phyloP scores from a whole-genome alignment of 2,888 invertebrate genomes.

The Hofmannophila pseudospretella region DNA sequence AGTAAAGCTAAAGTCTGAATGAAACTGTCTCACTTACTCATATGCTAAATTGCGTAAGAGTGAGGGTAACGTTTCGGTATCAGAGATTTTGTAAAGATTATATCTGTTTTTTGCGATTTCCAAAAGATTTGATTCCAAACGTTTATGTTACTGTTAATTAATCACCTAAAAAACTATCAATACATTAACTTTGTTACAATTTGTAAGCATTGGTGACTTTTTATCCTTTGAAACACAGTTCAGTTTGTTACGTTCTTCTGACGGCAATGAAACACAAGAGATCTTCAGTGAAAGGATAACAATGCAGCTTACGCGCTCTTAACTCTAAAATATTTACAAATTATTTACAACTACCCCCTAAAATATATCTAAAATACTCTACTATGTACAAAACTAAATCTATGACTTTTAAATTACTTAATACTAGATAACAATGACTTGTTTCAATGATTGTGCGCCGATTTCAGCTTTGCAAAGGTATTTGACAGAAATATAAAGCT shows the following conservation, averaged over 20 bases:
- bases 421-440: conserved; percentile 64
- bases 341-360: conserved; percentile 35
- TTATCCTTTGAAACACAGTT: conserved; percentile 47
- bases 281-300: conserved; percentile 78
- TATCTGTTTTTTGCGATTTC: too few species aligned
- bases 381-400: conserved; percentile 37
- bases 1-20: too few species aligned
- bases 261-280: conserved; percentile 74
- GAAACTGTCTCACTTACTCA: too few species aligned
- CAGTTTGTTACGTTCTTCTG: conserved; percentile 52
- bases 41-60: too few species aligned
- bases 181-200: too few species aligned
- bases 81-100: too few species aligned
- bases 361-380: conserved; percentile 10
- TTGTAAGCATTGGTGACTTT: conserved; percentile 9
- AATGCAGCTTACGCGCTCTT: conserved; percentile 61
- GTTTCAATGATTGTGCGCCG: conserved; percentile 15
- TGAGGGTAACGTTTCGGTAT: too few species aligned
- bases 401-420: conserved; percentile 70
- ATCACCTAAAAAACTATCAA: too few species aligned
- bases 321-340: conserved; percentile 32
- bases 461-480: not conserved
- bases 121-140: too few species aligned
- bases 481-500: not conserved
- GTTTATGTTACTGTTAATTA: too few species aligned